Base-by-base conservation (phyloP, 2,797 vertebrate species). In the Parauchenoglanis ngamensis region DNA sequence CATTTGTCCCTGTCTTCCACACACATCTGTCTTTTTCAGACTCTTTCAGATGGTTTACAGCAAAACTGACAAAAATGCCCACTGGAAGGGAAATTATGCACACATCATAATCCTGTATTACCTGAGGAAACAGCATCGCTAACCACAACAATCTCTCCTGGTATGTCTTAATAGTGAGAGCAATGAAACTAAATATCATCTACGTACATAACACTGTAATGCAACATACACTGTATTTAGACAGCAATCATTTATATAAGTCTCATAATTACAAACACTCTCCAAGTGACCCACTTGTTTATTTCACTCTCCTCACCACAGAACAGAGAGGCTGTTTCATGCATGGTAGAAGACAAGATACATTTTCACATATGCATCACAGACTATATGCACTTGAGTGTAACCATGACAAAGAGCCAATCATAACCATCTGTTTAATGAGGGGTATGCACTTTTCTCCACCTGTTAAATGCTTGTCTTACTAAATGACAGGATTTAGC, bases 261-360 rank as follows among this genome's bases (percentile, higher is more conserved):
- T 11, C 28, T 57, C 28, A 13, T 80, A 79, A 40, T 59, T 61
- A 35, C 7, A 25, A 61, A 44, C 19, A 3, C 11, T 40, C 23
- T 44, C 23, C 56, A 54, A 56, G 13, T 19, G 17, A 31, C 13
- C 0, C 19, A 21, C 25, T 28, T 49, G 23, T 65, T 82, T 82
- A 92, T 92, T 92, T 92, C 93, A 85, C 91, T 93, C 91, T 94
- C 91, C 89, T 90, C 91, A 89, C 90, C 89, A 85, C 84, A 90
- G 88, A 92, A 75, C n/a, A 52, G 84, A 76, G 91, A 92, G 89
- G 88, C 92, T 92, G 90, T 91, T 89, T 73, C 80, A 56, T 91
- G 91, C 93, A 93, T 92, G 94, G 92, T 88, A 94, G 72, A 49
- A 75, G 72, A 15, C 44, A 49, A 75, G 17, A 35, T 11, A 21